Evolutionary conservation across 1,140 invertebrate species (phyloP).

Genomic region (Drosophila pachea): DNA sequence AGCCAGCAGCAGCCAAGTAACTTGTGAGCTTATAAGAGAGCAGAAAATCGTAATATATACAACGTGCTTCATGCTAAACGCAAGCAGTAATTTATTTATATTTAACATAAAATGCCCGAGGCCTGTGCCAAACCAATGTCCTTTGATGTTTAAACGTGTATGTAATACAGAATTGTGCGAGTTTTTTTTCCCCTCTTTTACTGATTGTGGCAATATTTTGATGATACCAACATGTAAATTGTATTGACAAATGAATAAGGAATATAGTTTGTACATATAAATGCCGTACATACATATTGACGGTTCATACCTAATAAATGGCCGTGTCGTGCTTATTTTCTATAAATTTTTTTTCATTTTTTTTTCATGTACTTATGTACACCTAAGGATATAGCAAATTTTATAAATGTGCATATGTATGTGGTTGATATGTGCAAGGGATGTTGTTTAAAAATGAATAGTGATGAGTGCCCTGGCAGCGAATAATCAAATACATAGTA

Average conservation of each 20-base stretch:
- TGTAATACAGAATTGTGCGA: conserved; percentile 34
- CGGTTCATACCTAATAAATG: conserved; percentile 14
- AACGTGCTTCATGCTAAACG: conserved; percentile 52
- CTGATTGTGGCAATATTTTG: conserved; percentile 37
- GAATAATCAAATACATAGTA: conserved; percentile 25
- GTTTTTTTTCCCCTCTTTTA: conserved; percentile 3
- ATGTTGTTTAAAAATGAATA: conserved; percentile 40
- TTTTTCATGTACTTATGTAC: conserved; percentile 26
- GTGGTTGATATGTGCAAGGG: conserved; percentile 21
- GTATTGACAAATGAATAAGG: conserved; percentile 29
- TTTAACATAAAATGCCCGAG: conserved; percentile 59
- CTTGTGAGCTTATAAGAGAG: conserved; percentile 46
- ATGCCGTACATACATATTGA: conserved; percentile 8
- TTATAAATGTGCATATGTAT: background rate
- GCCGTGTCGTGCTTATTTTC: conserved; percentile 30
- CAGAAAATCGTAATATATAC: conserved; percentile 62
- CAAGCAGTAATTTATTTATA: conserved; percentile 54
- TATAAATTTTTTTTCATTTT: conserved; percentile 24
- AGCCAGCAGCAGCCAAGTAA: conserved; percentile 44
- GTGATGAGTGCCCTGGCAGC: conserved; percentile 29
- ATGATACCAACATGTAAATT: conserved; percentile 28
- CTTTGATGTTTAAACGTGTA: conserved; percentile 52
- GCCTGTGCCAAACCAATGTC: conserved; percentile 62
- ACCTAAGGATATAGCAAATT: conserved; percentile 18
- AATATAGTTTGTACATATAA: conserved; percentile 42